phyloP scores from a whole-genome alignment of 2,113 vertebrate species.

The Poecilia latipinna region DNA sequence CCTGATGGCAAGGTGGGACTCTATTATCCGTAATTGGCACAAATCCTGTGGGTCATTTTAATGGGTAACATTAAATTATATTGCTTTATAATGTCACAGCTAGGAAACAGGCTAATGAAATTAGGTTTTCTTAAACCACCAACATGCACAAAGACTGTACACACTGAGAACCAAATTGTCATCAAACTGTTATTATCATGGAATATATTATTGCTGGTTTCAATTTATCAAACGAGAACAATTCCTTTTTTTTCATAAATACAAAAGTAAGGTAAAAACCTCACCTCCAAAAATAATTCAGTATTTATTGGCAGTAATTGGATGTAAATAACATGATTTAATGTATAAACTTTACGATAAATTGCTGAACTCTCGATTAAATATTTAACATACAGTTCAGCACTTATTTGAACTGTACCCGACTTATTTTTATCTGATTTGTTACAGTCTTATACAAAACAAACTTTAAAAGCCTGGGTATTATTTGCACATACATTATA shows the following conservation, averaged over 20 bases:
- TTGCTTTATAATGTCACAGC: conserved; percentile 5
- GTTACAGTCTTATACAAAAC: too few species aligned
- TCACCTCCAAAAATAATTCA: not conserved
- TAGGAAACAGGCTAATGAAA: conserved; percentile 5
- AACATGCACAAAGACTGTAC: not conserved
- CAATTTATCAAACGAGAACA: not conserved
- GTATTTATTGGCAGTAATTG: not conserved
- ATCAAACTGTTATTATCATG: not conserved
- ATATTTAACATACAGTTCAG: too few species aligned
- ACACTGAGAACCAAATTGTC: not conserved
- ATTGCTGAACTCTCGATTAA: too few species aligned
- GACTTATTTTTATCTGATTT: too few species aligned
- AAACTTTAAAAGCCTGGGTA: too few species aligned
- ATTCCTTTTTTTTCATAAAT: not conserved
- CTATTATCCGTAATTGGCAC: conserved; percentile 43
- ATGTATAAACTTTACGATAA: not conserved
- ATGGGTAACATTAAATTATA: conserved; percentile 31
- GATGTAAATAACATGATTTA: not conserved
- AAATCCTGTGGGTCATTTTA: conserved; percentile 33
- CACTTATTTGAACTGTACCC: too few species aligned
- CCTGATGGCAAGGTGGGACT: conserved; percentile 34
- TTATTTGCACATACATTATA: too few species aligned
- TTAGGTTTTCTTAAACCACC: not conserved
- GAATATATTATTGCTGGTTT: not conserved
- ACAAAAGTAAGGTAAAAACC: not conserved